Base-by-base conservation (phyloP, 2,113 vertebrate genomes). In the Cathartes aura region DNA sequence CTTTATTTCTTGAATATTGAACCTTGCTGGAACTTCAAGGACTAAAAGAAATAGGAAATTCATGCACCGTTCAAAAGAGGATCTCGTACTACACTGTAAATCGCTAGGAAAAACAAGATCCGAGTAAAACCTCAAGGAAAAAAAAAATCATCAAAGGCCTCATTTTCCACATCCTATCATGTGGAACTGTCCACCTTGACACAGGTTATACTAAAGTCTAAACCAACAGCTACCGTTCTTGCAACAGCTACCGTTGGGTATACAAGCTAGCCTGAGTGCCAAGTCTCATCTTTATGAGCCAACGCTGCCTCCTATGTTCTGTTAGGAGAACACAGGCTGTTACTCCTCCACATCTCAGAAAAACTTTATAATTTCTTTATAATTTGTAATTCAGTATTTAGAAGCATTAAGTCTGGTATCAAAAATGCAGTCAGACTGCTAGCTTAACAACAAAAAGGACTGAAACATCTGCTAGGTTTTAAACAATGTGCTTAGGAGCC, bases 261-360 rank as follows among this genome's bases (percentile, higher is more conserved):
- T n/a, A n/a, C n/a, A 79, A 42, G 11, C 11, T n/a, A 48, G 8
- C 52, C n/a, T 2, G 43, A 62, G 9, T 5, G 22, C 71, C 56
- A 40, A 60, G 29, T 42, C 42, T 55, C 23, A 30, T 47, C 66
- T 82, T 38, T 9, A 16, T n/a, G 27, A 89, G 48, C 34, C 81
- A 89, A 91, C 71, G 48, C 53, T 86, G 89, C 94, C 96, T 95
- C 96, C 92, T 95, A 22, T 30, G 12, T n/a, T 81, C 59, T 15
- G 11, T 23, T 6, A 26, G 22, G 45, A 94, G 72, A 94, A 94
- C 15, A 58, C 24, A 63, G 15, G 10, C 29, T 58, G 50, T 5
- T 76, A 23, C 8, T 64, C 11, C 38, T 82, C 34, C 27, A 38
- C 12, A 20, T 23, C 73, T 56, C 72, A 62, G 36, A 63, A 81